Base-by-base conservation (phyloP, 2,797 vertebrate species). In the Erpetoichthys calabaricus region DNA sequence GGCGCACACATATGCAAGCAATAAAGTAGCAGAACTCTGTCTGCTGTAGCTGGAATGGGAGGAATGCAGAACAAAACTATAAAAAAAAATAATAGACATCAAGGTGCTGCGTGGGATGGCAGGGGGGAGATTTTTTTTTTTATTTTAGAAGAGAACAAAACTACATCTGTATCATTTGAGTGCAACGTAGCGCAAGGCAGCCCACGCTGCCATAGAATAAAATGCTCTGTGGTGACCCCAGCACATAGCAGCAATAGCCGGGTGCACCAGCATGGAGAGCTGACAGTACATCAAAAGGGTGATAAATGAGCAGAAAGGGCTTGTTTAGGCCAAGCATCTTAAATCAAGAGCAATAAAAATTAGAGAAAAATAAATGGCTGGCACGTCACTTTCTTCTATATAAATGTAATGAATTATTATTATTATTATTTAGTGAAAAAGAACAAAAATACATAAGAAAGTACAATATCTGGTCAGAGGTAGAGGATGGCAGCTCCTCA, bases 51-150 rank as follows among this genome's bases (percentile, higher is more conserved):
- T 70, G 86, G 87, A 88, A 86, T 76, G 79, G 80, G 89, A 94
- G 90, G 94, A 98, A 97, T 97, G 92, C 92, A 97, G 92, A 95
- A 94, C 91, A 89, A 90, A 95, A 92, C 92, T 91, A 97, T 95
- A 92, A 97, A 97, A 25, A 25, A 92, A 91, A 92, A 93, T 87
- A 91, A 89, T 84, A 88, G 88, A 87, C 85, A 86, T 81, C 82
- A 78, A 80, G 78, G 75, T 68, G 83, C 75, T 73, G 75, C 75
- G 70, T 80, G 77, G 74, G 69, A 54, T 68, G 74, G 76, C 66
- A 50, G 55, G 55, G 55, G 43, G 68, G 68, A 9, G 47, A 49
- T 49, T 6, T 9, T 7, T 6, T 49, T 49, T 7, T 49, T 6
- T 9, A 47, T 6, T 49, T 49, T 7, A 7, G n/a, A n/a, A 75